These are phyloP conservation scores for Corvus cornix DNA, from an alignment of 2,113 vertebrate species.

Conservation along the genomic window DNA sequence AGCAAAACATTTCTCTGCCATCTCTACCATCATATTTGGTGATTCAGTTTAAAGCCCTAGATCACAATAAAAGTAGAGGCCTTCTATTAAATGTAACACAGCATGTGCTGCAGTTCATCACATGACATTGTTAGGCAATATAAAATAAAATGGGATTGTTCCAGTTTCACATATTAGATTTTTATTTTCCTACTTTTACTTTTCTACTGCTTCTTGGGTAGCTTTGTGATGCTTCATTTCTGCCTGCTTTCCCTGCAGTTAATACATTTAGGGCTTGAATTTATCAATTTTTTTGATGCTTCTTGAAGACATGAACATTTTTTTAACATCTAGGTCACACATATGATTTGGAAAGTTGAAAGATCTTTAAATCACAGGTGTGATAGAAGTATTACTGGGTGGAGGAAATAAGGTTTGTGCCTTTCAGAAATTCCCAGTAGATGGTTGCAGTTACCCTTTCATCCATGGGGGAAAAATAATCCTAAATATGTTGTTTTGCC, in stretches of 20 bases:
- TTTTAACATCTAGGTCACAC: not conserved
- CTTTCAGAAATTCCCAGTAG: not conserved
- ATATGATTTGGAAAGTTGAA: not conserved
- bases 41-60: not conserved
- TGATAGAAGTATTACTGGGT: not conserved
- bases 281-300: not conserved
- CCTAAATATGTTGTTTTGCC: not conserved
- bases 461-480: not conserved
- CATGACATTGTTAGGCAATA: not conserved
- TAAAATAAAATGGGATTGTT: not conserved
- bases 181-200: not conserved
- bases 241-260: not conserved
- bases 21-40: rapidly evolving
- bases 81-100: not conserved
- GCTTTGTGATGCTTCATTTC: not conserved
- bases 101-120: not conserved
- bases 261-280: not conserved
- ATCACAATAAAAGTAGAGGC: not conserved
- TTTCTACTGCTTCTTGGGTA: not conserved
- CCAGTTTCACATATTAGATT: not conserved
- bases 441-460: not conserved
- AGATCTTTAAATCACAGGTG: not conserved
- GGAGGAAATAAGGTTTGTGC: not conserved
- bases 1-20: not conserved
- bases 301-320: not conserved